Evolutionary conservation across 2,888 invertebrate species (phyloP), one percentile per base, ranked within the genome.

Genomic region (Himalopsyche japonica): DNA sequence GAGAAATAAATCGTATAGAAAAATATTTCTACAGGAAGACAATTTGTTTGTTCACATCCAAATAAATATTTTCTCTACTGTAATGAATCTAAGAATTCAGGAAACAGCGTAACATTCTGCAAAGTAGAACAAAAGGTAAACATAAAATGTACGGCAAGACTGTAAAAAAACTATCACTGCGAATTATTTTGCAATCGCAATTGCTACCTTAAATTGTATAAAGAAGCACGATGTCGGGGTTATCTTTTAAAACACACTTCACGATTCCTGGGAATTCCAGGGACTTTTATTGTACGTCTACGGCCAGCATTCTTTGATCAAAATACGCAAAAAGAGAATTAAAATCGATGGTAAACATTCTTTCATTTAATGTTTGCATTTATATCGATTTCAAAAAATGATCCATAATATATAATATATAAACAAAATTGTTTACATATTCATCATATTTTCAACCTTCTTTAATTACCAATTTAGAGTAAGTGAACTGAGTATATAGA

Each of bases 131-230:
- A 70, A 70, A 70, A 70, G 70, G 70, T 70, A 27, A 27, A 27
- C 70, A 70, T 24, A 57, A 70, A 70, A 70, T 70, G 70, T 70
- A 70, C 70, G 70, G 70, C 70, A 70, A 70, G 70, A 70, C 70
- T 70, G 70, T 70, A 70, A 70, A 70, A 70, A 70, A 70, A 70
- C 70, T 70, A 70, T 70, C 70, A 70, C 70, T 15, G 70, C 30
- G 70, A 80, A 80, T 80, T 80, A 80, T 57, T 80, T 80, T 64
- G 80, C 57, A 64, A 80, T 80, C 80, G 64, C 70, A 70, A 70
- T 70, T 70, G 70, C 70, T 80, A 80, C 37, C 80, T 57, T 80
- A 80, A 80, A 80, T 70, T 70, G 70, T 57, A 80, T 80, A 80
- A 80, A 80, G 80, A 64, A 80, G 57, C 64, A 80, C 80, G 57